Base-by-base conservation (phyloP, 2,888 invertebrate species). In the Alentia gelatinosa region DNA sequence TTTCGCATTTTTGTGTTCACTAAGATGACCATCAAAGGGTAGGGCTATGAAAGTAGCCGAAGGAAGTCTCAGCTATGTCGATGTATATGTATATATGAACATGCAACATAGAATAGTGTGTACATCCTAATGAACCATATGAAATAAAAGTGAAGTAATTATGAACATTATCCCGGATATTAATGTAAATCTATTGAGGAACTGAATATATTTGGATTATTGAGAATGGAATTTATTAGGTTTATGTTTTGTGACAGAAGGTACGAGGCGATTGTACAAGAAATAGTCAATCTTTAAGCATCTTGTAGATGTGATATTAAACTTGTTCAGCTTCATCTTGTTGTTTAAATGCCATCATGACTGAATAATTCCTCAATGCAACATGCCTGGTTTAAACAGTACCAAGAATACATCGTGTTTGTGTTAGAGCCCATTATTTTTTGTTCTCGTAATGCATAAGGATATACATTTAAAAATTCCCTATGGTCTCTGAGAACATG, bases 251-350 rank as follows among this genome's bases (percentile, higher is more conserved):
- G 56, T 4, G 56, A 56, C 56, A 5, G 3, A 15, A 12, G 74
- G 19, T 33, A n/a, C 15, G 33, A 26, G 30, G 33, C 74, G 33
- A 26, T 74, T 74, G 33, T 74, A 74, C 74, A 74, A 33, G 74
- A 33, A 74, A 74, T 74, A 74, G 74, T 33, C 7, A 12, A 15
- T 74, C 30, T 74, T 37, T 3, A 39, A 79, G 35, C 79, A 37
- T 35, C 79, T 33, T 74, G 79, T 79, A 79, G 79, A 79, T 79
- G 79, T 79, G 79, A 79, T 79, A 79, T 79, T 79, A 79, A 79
- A 37, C 79, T 79, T 79, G 79, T 79, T 79, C 35, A 79, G 79
- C 79, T 79, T 79, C 79, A 39, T 37, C 4, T 3, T 3, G 1
- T 35, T 79, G 35, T 79, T 79, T n/a, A n/a, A n/a, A n/a, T n/a